phyloP scores from a whole-genome alignment of 2,113 vertebrate species.

The Casuarius casuarius region DNA sequence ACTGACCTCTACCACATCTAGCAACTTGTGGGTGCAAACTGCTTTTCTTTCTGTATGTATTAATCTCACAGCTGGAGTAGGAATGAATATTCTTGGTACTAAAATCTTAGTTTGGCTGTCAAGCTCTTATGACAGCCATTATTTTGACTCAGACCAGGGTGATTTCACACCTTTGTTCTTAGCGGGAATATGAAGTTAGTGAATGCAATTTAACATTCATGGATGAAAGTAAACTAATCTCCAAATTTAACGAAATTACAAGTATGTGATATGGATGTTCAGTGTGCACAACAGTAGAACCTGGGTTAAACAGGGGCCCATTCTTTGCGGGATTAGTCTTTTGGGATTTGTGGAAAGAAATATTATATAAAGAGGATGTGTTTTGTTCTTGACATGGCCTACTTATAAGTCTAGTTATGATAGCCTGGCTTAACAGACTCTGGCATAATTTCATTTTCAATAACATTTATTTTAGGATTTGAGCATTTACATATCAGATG shows the following conservation, averaged over 20 bases:
- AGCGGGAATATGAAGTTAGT: background rate
- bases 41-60: background rate
- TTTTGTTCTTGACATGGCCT: background rate
- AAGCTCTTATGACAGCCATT: slow-evolving; percentile 26
- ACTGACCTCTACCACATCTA: background rate
- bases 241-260: background rate
- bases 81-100: background rate
- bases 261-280: background rate
- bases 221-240: background rate
- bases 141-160: background rate
- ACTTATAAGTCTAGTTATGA: background rate
- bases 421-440: background rate
- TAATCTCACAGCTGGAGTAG: background rate
- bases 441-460: background rate
- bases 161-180: background rate
- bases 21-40: background rate
- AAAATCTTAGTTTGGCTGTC: slow-evolving; percentile 32
- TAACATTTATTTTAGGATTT: background rate
- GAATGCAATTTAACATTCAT: background rate
- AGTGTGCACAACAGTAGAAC: background rate
- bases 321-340: background rate
- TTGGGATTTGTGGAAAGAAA: background rate
- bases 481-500: background rate
- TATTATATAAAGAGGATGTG: background rate
- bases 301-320: background rate